Evolutionary conservation across 2,113 vertebrate genomes (phyloP), one percentile per base, ranked within the genome.

Genomic region (Suncus etruscus): DNA sequence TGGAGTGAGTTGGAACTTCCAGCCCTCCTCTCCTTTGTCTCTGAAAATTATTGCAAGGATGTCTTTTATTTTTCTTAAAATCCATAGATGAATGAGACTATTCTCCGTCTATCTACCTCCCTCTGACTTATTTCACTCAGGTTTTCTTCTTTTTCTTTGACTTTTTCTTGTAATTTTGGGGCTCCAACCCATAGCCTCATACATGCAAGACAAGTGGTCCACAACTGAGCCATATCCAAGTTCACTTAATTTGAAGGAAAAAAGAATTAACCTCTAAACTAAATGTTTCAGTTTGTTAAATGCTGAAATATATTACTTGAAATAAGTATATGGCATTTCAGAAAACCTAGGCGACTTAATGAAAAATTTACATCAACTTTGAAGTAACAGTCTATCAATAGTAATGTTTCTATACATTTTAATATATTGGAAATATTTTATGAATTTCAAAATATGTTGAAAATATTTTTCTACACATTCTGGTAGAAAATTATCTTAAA

Each of bases 221-320:
- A 61, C 58, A 61, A 22, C 58, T 16, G 18, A 22, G 58, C 18
- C 58, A 61, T 20, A 61, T 61, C 7, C 58, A 61, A 61, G 15
- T 61, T 61, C 15, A 20, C 16, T 39, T 74, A 66, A 74, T 11
- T 88, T 75, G 82, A 54, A 25, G 83, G 8, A 32, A 20, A 61
- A 89, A 92, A 78, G 69, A n/a, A 27, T 27, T 78, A 72, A 12
- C 1, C 86, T 58, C 79, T 58, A 83, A 90, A 82, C 48, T 15
- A 78, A 72, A 4, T 84, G 77, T 58, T 86, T 87, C 12, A 82
- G 9, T 29, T 79, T 78, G 65, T 18, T 81, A 74, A 72, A 48
- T 93, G 27, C 1, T 83, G 68, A 70, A 92, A 45, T 61, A 89
- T 2, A 79, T 61, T 84, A 86, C 48, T 11, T 65, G 70, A 20